phyloP scores from a whole-genome alignment of 2,797 vertebrate species.

The Gymnopithys bicolor region DNA sequence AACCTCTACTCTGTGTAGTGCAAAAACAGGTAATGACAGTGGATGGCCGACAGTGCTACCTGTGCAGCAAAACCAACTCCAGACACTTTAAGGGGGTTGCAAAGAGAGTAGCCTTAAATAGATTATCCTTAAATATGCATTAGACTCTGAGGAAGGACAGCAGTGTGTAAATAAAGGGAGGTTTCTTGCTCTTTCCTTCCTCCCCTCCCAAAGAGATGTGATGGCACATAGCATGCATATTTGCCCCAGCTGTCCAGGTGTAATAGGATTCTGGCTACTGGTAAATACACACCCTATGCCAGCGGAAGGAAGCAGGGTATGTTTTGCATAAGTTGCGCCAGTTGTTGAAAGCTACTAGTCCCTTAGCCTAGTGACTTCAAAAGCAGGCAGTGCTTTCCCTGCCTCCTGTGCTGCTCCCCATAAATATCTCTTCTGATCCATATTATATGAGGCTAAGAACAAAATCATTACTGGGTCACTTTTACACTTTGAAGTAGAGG shows the following conservation, averaged over 20 bases:
- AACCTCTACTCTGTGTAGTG: not conserved
- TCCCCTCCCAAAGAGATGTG: not conserved
- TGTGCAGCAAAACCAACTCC: not conserved
- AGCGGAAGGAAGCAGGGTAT: not conserved
- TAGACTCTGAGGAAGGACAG: not conserved
- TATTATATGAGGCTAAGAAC: not conserved
- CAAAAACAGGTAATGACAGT: not conserved
- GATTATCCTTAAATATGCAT: not conserved
- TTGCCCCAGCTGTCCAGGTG: not conserved
- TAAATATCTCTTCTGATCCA: not conserved
- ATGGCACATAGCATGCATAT: not conserved
- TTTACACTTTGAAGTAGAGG: not conserved
- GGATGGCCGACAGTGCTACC: not conserved
- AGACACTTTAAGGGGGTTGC: not conserved
- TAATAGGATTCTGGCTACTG: not conserved
- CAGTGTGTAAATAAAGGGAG: not conserved
- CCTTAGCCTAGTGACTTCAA: not conserved
- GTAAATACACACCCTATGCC: not conserved
- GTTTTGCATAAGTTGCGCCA: not conserved
- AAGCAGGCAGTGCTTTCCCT: not conserved
- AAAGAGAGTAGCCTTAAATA: not conserved
- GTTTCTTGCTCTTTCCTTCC: not conserved
- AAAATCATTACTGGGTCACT: not conserved
- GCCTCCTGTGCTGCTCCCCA: not conserved
- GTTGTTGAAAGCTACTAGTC: not conserved